Evolutionary conservation across 2,888 invertebrate species (phyloP).

Genomic region (Lamellibrachia satsuma): DNA sequence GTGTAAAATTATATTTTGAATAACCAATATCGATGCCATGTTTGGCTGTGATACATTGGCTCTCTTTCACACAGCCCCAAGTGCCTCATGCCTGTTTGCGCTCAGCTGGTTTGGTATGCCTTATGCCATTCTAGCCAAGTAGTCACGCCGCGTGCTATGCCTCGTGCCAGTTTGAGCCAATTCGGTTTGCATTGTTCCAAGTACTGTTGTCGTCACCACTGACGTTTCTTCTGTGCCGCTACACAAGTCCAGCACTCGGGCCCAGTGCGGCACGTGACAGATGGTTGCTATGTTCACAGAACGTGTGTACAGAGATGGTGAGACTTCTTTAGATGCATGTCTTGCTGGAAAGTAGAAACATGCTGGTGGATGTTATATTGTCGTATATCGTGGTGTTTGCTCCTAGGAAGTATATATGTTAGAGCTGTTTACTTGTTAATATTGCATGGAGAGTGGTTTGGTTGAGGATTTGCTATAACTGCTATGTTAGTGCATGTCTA

Average conservation of each 20-base stretch:
- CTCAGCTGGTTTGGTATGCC: not conserved
- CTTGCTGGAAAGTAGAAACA: not conserved
- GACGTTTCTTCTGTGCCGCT: not conserved
- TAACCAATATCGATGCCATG: not conserved
- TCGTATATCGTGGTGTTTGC: not conserved
- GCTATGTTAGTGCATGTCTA: not conserved
- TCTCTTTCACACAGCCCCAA: not conserved
- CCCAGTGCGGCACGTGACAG: not conserved
- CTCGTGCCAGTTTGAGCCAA: not conserved
- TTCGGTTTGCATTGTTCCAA: not conserved
- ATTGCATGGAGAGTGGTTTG: not conserved
- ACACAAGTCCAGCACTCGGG: not conserved
- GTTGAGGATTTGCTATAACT: not conserved
- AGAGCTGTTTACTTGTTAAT: not conserved
- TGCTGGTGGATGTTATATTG: not conserved
- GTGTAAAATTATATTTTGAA: not conserved
- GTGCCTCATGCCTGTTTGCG: not conserved
- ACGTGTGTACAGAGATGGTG: not conserved
- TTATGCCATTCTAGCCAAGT: slow-evolving; percentile 9
- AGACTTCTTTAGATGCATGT: not conserved
- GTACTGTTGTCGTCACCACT: not conserved
- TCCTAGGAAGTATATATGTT: not conserved
- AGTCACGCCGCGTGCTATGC: not conserved
- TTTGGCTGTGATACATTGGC: slow-evolving; percentile 4
- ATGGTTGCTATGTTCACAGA: not conserved